Conservation (phyloP, 2,888 invertebrate species). For the Clanis bilineata region DNA sequence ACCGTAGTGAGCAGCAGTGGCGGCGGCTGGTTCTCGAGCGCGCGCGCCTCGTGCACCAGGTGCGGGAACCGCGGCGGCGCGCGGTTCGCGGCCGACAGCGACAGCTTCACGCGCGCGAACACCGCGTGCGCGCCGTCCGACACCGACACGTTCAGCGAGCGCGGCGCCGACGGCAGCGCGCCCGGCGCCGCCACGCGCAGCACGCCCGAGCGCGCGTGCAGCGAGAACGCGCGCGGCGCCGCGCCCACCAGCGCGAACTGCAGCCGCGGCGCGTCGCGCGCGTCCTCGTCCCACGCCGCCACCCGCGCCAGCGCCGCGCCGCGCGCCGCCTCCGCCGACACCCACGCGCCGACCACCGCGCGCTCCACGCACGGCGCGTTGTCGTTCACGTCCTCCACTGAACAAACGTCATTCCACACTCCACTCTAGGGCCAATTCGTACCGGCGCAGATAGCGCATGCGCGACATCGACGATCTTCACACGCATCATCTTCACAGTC, state of each 20-base stretch:
- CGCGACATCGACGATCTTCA: too few relatives aligned
- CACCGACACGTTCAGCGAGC: constrained; percentile 93
- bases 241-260: constrained; percentile 88
- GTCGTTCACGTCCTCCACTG: constrained; percentile 95
- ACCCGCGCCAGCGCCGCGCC: constrained; percentile 95
- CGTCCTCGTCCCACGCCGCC: constrained; percentile 94
- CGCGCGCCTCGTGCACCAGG: constrained; percentile 88
- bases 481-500: too few relatives aligned
- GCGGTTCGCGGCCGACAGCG: constrained; percentile 89
- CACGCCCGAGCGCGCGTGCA: constrained; percentile 60
- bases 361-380: constrained; percentile 94
- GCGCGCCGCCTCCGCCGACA: constrained; percentile 91
- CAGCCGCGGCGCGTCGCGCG: constrained; percentile 87
- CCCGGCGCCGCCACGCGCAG: constrained; percentile 85
- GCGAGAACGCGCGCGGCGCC: constrained; percentile 45
- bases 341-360: constrained; percentile 87
- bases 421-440: too few relatives aligned
- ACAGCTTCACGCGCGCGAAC: constrained; percentile 91
- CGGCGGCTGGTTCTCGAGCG: constrained; percentile 90
- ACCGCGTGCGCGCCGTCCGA: constrained; percentile 97
- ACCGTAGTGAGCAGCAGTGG: constrained; percentile 89
- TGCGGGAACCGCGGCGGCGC: constrained; percentile 90
- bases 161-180: constrained; percentile 81
- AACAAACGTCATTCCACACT: constrained; percentile 23
- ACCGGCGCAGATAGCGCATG: too few relatives aligned